phyloP scores from a whole-genome alignment of 2,113 vertebrate species.

The Rallus limicola region DNA sequence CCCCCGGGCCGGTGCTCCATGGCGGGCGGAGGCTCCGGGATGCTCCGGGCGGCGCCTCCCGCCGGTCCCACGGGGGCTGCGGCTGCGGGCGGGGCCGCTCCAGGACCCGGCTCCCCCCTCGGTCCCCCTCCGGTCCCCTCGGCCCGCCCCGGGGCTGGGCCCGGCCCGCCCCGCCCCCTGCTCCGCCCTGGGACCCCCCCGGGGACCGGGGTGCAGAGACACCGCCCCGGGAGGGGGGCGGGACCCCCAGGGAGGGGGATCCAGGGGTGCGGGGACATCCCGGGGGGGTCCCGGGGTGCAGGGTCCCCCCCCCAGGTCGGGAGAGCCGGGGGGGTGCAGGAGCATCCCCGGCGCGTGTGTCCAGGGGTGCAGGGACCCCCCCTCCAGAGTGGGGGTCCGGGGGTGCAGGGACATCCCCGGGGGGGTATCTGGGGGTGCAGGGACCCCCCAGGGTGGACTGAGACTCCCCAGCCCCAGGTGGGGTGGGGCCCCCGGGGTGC shows the following conservation, averaged over 20 bases:
- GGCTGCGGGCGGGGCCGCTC: background rate
- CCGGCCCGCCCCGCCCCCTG: background rate
- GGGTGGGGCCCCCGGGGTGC: too few relatives aligned
- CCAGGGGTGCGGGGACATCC: too few relatives aligned
- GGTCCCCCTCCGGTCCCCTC: background rate
- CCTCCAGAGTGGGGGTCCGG: too few relatives aligned
- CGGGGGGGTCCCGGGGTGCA: background rate
- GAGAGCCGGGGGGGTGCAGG: too few relatives aligned
- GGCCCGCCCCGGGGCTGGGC: background rate
- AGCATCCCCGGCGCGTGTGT: too few relatives aligned
- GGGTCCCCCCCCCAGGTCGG: background rate
- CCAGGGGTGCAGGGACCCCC: background rate
- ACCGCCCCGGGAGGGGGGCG: too few relatives aligned
- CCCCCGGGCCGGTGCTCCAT: background rate
- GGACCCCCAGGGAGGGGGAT: too few relatives aligned
- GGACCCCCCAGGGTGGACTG: background rate
- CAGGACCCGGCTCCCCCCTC: background rate
- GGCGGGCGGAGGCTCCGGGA: background rate
- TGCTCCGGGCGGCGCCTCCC: background rate
- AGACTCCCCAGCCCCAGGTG: too few relatives aligned
- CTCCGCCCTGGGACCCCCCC: too few relatives aligned
- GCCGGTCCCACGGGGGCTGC: too few relatives aligned
- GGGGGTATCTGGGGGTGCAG: background rate
- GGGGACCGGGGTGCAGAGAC: too few relatives aligned
- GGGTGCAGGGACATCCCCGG: background rate